Percentiles rank a stretch among this genome's conserved stretches.
Conservation (phyloP, 1,140 invertebrate genomes). For the Heliconius melpomene region DNA sequence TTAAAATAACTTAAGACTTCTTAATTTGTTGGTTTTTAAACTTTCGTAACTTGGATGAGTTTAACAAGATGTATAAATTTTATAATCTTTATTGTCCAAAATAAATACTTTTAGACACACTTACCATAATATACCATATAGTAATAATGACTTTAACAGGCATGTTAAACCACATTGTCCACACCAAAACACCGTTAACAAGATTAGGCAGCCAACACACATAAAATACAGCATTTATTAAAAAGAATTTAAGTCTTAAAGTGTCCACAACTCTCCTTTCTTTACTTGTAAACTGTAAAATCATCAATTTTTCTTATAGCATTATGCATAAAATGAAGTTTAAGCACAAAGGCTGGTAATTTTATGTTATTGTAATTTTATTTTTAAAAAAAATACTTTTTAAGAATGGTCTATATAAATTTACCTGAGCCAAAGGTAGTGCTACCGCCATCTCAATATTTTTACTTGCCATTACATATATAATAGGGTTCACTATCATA, state of each 20-base stretch:
- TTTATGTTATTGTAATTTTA: too few species aligned
- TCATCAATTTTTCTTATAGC: neutral
- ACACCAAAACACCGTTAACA: conserved; percentile 88
- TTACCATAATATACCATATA: conserved; percentile 91
- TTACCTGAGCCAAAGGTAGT: conserved; percentile 81
- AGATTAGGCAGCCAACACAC: conserved; percentile 92
- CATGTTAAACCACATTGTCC: conserved; percentile 88
- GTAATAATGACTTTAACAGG: conserved; percentile 85
- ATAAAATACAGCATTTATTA: conserved; percentile 90
- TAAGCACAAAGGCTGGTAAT: too few species aligned
- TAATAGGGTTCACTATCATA: conserved; percentile 88
- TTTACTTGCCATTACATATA: conserved; percentile 85
- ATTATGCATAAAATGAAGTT: too few species aligned
- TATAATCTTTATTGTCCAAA: too few species aligned
- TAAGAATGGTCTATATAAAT: neutral
- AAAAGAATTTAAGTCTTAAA: conserved; percentile 87
- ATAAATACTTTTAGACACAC: conserved; percentile 33
- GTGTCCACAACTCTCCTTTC: conserved; percentile 87
- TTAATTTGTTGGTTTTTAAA: too few species aligned
- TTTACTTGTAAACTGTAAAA: conserved; percentile 84
- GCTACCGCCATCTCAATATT: conserved; percentile 84
- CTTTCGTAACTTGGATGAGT: too few species aligned
- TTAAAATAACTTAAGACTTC: too few species aligned
- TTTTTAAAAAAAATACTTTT: neutral
- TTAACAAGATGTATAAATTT: too few species aligned